Percentiles rank a stretch among this genome's conserved stretches.
Conservation (phyloP, 2,888 invertebrate genomes). For the Caenorhabditis angaria region DNA sequence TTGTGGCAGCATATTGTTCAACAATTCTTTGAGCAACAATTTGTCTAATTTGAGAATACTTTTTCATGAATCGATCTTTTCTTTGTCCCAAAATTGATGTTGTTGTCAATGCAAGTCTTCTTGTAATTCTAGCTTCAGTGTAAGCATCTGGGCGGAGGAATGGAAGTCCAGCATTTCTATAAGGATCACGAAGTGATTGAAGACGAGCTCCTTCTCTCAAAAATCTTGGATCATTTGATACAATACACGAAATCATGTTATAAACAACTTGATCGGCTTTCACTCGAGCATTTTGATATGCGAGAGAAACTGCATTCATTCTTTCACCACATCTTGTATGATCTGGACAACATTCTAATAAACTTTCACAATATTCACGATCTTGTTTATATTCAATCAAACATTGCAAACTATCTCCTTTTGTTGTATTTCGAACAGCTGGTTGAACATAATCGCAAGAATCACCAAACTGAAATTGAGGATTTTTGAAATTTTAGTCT, state of each 20-base stretch:
- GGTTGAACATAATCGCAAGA: slow-evolving; percentile 45
- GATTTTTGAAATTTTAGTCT: too few relatives aligned
- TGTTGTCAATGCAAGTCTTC: slow-evolving; percentile 45
- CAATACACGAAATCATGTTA: slow-evolving; percentile 51
- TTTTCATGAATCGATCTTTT: slow-evolving; percentile 45
- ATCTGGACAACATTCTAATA: slow-evolving; percentile 59
- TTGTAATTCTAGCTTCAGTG: slow-evolving; percentile 50
- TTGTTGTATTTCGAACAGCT: slow-evolving; percentile 33
- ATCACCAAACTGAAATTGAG: slow-evolving; percentile 41
- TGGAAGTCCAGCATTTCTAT: slow-evolving; percentile 50
- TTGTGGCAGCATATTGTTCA: slow-evolving; percentile 12
- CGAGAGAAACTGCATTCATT: slow-evolving; percentile 57
- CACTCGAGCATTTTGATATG: slow-evolving; percentile 53
- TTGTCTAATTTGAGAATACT: slow-evolving; percentile 43
- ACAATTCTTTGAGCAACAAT: slow-evolving; percentile 31
- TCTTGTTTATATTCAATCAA: slow-evolving; percentile 53
- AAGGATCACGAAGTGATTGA: slow-evolving; percentile 41
- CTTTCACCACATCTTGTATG: slow-evolving; percentile 57
- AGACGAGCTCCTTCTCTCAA: slow-evolving; percentile 39
- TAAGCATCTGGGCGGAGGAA: slow-evolving; percentile 50
- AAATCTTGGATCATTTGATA: slow-evolving; percentile 44
- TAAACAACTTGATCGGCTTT: slow-evolving; percentile 52
- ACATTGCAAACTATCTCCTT: slow-evolving; percentile 49
- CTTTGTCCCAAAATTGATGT: slow-evolving; percentile 39
- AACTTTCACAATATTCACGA: slow-evolving; percentile 51